These are phyloP conservation scores for Limonius californicus DNA, from an alignment of 1,140 invertebrate species.

Conservation along the genomic window DNA sequence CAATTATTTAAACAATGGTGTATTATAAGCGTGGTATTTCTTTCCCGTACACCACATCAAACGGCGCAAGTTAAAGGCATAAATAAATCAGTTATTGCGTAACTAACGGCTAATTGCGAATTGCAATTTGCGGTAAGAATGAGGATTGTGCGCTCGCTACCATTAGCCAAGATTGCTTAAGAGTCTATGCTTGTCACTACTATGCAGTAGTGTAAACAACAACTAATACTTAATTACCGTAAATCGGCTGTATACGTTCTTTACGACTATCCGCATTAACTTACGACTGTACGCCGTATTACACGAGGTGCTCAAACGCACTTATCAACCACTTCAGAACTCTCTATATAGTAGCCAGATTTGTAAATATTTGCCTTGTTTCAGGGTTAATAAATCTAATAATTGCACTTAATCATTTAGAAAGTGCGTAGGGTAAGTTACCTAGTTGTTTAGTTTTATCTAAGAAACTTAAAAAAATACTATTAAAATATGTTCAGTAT, in stretches of 20 bases:
- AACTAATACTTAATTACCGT: slow-evolving; percentile 29
- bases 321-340: neutral
- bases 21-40: too few relatives aligned
- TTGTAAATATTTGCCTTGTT: neutral
- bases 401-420: too few relatives aligned
- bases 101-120: slow-evolving; percentile 1
- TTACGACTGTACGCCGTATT: slow-evolving; percentile 27
- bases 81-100: slow-evolving; percentile 12
- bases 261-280: slow-evolving; percentile 29
- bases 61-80: neutral
- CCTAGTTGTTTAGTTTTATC: too few relatives aligned
- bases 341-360: neutral
- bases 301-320: slow-evolving; percentile 10
- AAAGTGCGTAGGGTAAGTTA: too few relatives aligned
- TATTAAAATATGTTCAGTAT: too few relatives aligned
- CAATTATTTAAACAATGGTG: too few relatives aligned
- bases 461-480: too few relatives aligned
- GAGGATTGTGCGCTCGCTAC: neutral
- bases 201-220: slow-evolving; percentile 25
- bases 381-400: too few relatives aligned
- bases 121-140: slow-evolving; percentile 7
- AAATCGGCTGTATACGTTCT: slow-evolving; percentile 27
- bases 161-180: slow-evolving; percentile 3
- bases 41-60: neutral
- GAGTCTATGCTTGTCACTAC: slow-evolving; percentile 10